Percentiles rank a stretch among this genome's conserved stretches.
These are phyloP conservation scores for Mobula birostris DNA, from an alignment of 2,113 vertebrate species.

Conservation along the genomic window DNA sequence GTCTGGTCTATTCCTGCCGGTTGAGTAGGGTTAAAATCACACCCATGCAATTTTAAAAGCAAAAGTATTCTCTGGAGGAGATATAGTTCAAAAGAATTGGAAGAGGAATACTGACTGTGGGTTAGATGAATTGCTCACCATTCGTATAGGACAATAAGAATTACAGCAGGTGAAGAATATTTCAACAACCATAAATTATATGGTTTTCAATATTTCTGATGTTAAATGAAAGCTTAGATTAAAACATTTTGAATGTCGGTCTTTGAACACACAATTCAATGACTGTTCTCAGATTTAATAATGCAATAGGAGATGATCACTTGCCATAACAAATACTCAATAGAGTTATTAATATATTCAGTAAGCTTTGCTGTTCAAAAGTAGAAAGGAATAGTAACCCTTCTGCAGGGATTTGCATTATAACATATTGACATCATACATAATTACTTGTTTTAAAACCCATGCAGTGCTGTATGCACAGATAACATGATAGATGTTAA, in stretches of 20 bases:
- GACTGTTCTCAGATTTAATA: background rate
- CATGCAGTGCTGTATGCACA: background rate
- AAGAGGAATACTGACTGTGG: background rate
- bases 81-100: background rate
- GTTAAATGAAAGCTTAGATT: background rate
- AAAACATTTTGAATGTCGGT: background rate
- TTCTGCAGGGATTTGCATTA: background rate
- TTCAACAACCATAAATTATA: background rate
- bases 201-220: background rate
- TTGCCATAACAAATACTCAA: background rate
- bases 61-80: background rate
- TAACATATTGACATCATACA: background rate
- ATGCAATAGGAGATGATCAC: too few species aligned
- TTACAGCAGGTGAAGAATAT: background rate
- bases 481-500: background rate
- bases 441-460: constrained; percentile 23
- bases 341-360: background rate
- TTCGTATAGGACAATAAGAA: background rate
- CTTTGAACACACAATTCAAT: background rate
- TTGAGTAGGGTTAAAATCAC: background rate
- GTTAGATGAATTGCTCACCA: background rate
- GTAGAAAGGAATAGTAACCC: background rate
- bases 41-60: background rate
- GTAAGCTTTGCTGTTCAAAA: background rate
- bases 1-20: background rate